phyloP scores from a whole-genome alignment of 1,140 invertebrate genomes.

The Pseudomyrmex flavicornis region DNA sequence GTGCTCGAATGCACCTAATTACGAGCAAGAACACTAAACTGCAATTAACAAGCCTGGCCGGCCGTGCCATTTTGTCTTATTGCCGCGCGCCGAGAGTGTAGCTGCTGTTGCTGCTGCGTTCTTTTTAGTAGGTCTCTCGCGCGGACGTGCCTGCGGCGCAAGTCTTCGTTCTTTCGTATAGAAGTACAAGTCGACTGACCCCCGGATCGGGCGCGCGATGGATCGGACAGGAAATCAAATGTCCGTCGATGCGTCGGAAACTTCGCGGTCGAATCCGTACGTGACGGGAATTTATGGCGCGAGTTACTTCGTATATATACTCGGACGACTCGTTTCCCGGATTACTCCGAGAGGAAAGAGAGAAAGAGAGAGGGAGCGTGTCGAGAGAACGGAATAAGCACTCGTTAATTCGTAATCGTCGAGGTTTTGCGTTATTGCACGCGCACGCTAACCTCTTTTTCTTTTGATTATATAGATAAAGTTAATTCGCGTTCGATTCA shows the following conservation, averaged over 20 bases:
- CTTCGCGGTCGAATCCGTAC: conserved; percentile 47
- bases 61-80: conserved; percentile 77
- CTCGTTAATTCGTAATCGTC: conserved; percentile 51
- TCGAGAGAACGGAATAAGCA: conserved; percentile 30
- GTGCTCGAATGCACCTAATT: conserved; percentile 83
- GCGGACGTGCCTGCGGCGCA: conserved; percentile 45
- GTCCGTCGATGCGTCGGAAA: conserved; percentile 46
- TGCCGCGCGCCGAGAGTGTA: conserved; percentile 53
- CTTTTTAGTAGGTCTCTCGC: conserved; percentile 55
- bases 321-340: conserved; percentile 43
- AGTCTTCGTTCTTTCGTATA: conserved; percentile 19
- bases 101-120: conserved; percentile 30
- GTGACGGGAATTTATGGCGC: conserved; percentile 56
- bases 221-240: conserved; percentile 64
- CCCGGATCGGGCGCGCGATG: conserved; percentile 33
- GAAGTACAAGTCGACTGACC: conserved; percentile 48
- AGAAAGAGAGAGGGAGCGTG: background rate
- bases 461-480: conserved; percentile 33
- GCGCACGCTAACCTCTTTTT: conserved; percentile 13
- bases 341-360: background rate
- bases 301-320: conserved; percentile 38
- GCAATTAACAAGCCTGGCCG: conserved; percentile 81
- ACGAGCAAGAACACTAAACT: conserved; percentile 83
- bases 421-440: conserved; percentile 47
- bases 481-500: conserved; percentile 33